phyloP scores from a whole-genome alignment of 1,140 invertebrate species.

The Aphis gossypii region DNA sequence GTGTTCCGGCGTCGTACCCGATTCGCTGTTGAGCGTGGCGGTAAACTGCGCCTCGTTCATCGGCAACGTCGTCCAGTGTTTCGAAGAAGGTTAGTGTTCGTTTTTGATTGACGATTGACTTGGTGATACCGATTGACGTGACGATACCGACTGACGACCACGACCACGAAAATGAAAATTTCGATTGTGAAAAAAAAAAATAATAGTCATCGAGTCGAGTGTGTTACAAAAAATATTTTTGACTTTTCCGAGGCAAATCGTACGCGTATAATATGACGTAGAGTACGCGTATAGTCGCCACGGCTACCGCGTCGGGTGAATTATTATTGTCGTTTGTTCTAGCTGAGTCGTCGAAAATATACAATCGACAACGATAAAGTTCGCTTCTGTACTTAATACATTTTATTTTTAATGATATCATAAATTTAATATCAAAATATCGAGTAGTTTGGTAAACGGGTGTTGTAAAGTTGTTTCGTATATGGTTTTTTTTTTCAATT shows the following conservation, averaged over 20 bases:
- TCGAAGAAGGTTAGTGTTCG: conserved; percentile 75
- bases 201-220: neutral
- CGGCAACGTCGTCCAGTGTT: conserved; percentile 84
- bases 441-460: neutral
- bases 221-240: neutral
- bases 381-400: neutral
- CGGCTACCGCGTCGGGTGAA: neutral
- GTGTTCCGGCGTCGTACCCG: conserved; percentile 76
- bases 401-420: neutral
- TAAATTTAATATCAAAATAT: neutral
- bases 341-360: no score
- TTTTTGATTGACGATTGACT: neutral
- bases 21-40: conserved; percentile 67
- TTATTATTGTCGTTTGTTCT: neutral
- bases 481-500: neutral
- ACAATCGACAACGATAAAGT: neutral
- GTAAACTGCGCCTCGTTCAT: conserved; percentile 77
- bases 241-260: neutral
- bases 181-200: neutral
- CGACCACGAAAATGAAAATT: neutral
- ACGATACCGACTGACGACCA: no score
- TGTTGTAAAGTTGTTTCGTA: neutral
- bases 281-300: neutral
- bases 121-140: no score
- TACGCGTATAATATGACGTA: no score